Evolutionary conservation across 2,888 invertebrate genomes (phyloP).

Genomic region (Hydropsyche betteni): DNA sequence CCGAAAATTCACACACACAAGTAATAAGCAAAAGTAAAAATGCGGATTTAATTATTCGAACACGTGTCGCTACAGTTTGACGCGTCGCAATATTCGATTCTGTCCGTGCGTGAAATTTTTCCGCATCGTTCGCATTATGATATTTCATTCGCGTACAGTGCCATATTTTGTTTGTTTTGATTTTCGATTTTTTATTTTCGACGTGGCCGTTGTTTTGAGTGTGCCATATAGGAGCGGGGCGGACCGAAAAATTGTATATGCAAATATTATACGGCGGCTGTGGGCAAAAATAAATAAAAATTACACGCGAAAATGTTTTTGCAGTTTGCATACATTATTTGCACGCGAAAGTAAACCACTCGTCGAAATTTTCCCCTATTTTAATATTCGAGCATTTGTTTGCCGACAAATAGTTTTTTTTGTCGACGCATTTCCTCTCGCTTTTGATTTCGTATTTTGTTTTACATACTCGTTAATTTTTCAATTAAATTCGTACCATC

Average conservation of each 20-base stretch:
- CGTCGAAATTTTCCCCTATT: conserved; percentile 38
- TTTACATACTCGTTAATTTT: too few relatives aligned
- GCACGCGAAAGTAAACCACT: conserved; percentile 39
- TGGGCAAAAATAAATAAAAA: conserved; percentile 37
- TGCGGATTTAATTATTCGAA: not conserved
- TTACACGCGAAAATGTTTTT: conserved; percentile 39
- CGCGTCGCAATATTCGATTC: conserved; percentile 3
- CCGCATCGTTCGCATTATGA: too few relatives aligned
- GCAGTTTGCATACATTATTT: conserved; percentile 42
- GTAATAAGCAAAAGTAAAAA: not conserved
- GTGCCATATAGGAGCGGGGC: not conserved
- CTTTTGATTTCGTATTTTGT: not conserved
- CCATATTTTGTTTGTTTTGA: too few relatives aligned
- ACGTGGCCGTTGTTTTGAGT: not conserved
- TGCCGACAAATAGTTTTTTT: conserved; percentile 18
- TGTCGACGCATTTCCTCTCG: conserved; percentile 11
- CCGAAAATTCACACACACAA: not conserved
- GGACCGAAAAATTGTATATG: conserved; percentile 7
- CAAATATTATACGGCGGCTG: conserved; percentile 6
- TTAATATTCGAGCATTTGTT: conserved; percentile 38
- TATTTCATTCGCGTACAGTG: too few relatives aligned
- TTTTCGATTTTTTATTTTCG: not conserved
- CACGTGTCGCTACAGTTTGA: not conserved
- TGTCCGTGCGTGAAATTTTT: not conserved
- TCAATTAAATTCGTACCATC: too few relatives aligned